These are phyloP conservation scores for Drosophila hydei DNA, from an alignment of 1,140 invertebrate genomes.

Conservation along the genomic window DNA sequence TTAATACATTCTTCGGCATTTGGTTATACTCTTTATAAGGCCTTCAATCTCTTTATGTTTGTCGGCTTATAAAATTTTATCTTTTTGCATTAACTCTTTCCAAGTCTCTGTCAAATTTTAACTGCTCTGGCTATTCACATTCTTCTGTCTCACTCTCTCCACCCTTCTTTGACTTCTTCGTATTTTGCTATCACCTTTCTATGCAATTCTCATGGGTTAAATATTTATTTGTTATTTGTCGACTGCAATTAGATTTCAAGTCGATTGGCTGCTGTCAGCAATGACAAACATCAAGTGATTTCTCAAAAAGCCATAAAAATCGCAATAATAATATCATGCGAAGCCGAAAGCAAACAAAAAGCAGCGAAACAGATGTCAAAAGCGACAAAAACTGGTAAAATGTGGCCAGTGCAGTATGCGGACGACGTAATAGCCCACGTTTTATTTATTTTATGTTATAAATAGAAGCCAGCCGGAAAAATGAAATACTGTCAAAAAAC, in stretches of 20 bases:
- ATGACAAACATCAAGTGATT: constrained; percentile 29
- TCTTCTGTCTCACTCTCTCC: too few species aligned
- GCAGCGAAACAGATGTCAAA: constrained; percentile 30
- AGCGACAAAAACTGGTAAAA: constrained; percentile 46
- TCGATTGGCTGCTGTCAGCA: constrained; percentile 26
- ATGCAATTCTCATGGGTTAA: background rate
- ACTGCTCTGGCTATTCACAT: too few species aligned
- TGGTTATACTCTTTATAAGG: too few species aligned
- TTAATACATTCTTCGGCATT: too few species aligned
- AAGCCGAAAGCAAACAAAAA: constrained; percentile 18
- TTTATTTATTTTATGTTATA: constrained; percentile 51
- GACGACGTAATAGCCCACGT: constrained; percentile 44
- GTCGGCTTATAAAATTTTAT: too few species aligned
- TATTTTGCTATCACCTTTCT: background rate
- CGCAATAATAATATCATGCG: constrained; percentile 28
- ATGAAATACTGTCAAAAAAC: constrained; percentile 4
- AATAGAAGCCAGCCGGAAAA: constrained; percentile 29
- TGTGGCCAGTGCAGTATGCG: constrained; percentile 46
- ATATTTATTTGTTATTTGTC: background rate
- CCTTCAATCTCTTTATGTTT: too few species aligned
- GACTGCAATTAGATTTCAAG: constrained; percentile 30
- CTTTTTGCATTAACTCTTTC: too few species aligned
- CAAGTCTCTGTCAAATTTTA: too few species aligned
- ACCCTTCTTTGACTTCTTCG: too few species aligned
- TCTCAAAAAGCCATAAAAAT: constrained; percentile 17